Base-by-base conservation (phyloP, 1,140 invertebrate species). In the Drosophila watanabei region DNA sequence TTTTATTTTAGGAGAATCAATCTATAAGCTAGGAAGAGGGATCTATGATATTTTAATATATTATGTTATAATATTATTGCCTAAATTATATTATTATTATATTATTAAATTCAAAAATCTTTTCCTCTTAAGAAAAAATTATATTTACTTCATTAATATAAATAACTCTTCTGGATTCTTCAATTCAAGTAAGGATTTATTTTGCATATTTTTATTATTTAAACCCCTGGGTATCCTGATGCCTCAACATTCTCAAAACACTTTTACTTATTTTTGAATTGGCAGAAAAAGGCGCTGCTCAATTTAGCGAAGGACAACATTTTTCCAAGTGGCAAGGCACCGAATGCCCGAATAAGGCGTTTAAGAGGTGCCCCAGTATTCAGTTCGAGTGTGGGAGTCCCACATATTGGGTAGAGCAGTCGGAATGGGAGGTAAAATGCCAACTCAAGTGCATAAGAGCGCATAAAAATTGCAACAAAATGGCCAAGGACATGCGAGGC, bases 391-490 rank as follows among this genome's bases (percentile, higher is more conserved):
- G 63, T 52, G 63, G 63, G 63, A 20, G 57, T 57, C 33, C 33
- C 52, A 16, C 41, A 69, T 48, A 33, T 33, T 4, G 68, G 54
- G 59, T 73, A 58, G 45, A 28, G 56, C 39, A 52, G 20, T 28
- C 35, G n/a, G 24, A 48, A 56, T 57, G 14, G 46, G 56, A 30
- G 28, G 39, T 49, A 56, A 24, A 32, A 41, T 56, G 39, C 57
- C 62, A 61, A 46, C 66, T 66, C 71, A 72, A 80, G 71, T 88
- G 80, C 76, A 87, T 83, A 80, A 64, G 49, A 82, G 84, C 80
- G 69, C 61, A 85, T 82, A 79, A 90, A 90, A 90, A 79, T 80
- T 79, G 81, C 84, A 88, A 79, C 72, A 76, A 72, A 90, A 90
- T 86, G 71, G 79, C 71, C 60, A 62, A 63, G 72, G 82, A 88